Conservation (phyloP, 1,140 invertebrate species). For the Pentalonia nigronervosa region DNA sequence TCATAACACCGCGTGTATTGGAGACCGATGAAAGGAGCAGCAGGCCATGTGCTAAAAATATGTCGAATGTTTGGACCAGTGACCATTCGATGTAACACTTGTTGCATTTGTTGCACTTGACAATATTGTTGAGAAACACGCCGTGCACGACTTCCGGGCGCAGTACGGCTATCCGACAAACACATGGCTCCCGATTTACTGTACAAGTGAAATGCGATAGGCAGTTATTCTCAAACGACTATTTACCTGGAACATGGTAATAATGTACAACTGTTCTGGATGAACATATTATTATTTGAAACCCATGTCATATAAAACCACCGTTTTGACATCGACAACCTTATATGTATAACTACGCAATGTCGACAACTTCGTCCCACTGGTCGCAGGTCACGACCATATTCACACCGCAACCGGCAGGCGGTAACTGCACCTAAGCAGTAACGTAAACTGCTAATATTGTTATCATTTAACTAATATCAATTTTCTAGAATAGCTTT, state of each 20-base stretch:
- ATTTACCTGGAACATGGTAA: neutral
- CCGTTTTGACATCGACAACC: neutral
- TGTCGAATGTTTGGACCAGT: neutral
- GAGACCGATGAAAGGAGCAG: neutral
- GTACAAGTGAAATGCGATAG: neutral
- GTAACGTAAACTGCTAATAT: neutral
- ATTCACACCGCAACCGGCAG: neutral
- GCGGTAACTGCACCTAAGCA: neutral
- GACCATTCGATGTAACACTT: neutral
- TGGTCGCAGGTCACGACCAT: neutral
- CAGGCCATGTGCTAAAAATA: neutral
- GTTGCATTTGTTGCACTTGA: constrained; percentile 8
- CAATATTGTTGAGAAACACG: neutral
- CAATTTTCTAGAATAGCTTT: neutral
- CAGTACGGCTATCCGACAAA: neutral
- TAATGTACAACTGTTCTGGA: neutral
- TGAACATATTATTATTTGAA: neutral
- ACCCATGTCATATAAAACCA: neutral
- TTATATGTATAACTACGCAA: neutral
- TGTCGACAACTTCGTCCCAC: neutral
- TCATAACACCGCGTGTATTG: neutral
- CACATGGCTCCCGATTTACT: neutral
- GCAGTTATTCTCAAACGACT: neutral
- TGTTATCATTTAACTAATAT: neutral
- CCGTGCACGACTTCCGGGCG: neutral